phyloP scores from a whole-genome alignment of 1,140 invertebrate genomes.

The Drosophila ficusphila region DNA sequence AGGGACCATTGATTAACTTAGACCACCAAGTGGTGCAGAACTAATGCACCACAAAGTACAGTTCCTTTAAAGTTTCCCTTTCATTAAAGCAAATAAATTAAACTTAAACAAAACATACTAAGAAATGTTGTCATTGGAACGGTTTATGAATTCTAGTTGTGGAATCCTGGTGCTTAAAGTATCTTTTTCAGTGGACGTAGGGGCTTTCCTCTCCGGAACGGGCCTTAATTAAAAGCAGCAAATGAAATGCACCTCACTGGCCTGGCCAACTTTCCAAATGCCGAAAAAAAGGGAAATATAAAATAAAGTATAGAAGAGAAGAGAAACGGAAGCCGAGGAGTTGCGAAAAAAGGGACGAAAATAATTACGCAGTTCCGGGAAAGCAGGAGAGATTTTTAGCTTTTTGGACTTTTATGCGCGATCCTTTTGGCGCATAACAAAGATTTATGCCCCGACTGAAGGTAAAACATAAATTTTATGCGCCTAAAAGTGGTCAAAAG shows the following conservation, averaged over 20 bases:
- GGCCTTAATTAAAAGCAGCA: conserved; percentile 38
- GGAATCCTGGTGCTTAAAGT: too few relatives aligned
- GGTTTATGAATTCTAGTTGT: too few relatives aligned
- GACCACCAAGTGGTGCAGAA: conserved; percentile 11
- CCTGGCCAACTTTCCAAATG: conserved; percentile 13
- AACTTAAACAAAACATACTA: background rate
- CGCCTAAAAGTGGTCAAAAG: conserved; percentile 48
- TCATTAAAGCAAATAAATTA: background rate
- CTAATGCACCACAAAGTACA: background rate
- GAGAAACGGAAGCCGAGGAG: background rate
- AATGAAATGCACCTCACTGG: conserved; percentile 38
- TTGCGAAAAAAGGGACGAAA: conserved; percentile 9
- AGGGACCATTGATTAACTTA: conserved; percentile 19
- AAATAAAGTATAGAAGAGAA: background rate
- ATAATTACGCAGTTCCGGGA: conserved; percentile 31
- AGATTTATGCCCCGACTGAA: conserved; percentile 63
- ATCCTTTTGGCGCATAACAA: conserved; percentile 52
- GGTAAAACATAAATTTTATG: conserved; percentile 66
- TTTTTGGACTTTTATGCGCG: conserved; percentile 12
- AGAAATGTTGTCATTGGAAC: background rate
- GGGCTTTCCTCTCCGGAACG: conserved; percentile 1
- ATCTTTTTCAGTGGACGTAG: background rate
- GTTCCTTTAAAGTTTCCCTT: background rate
- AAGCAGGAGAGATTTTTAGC: conserved; percentile 18
- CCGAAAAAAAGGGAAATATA: conserved; percentile 2